These are phyloP conservation scores for Fissipunctia ypsillon DNA, from an alignment of 2,888 invertebrate species.

Conservation along the genomic window DNA sequence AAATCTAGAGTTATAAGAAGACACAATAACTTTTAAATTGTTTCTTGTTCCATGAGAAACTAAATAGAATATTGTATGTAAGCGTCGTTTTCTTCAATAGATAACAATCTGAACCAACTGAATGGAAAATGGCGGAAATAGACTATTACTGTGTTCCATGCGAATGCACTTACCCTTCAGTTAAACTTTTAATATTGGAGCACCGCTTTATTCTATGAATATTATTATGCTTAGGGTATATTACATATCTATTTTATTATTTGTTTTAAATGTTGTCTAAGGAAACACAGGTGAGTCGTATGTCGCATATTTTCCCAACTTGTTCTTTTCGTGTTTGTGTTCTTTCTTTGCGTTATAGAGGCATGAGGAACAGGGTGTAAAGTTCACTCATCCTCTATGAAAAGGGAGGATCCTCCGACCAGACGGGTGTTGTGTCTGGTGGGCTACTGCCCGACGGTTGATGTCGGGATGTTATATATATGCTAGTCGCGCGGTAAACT, in stretches of 20 bases:
- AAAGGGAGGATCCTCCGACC: too few relatives aligned
- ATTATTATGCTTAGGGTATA: conserved; percentile 20
- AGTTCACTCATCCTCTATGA: too few relatives aligned
- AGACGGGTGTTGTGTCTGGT: too few relatives aligned
- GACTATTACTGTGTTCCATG: conserved; percentile 52
- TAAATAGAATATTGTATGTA: conserved; percentile 22
- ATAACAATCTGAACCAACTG: conserved; percentile 44
- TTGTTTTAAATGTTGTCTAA: too few relatives aligned
- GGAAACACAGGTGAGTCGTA: too few relatives aligned
- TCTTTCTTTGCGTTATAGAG: too few relatives aligned
- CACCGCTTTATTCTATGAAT: conserved; percentile 23
- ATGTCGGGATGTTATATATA: too few relatives aligned
- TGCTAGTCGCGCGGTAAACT: too few relatives aligned
- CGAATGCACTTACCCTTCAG: conserved; percentile 45
- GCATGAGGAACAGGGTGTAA: too few relatives aligned
- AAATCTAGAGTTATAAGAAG: neutral
- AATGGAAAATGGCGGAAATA: conserved; percentile 58
- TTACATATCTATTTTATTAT: neutral
- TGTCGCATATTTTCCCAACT: too few relatives aligned
- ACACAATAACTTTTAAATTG: neutral
- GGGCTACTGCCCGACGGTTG: too few relatives aligned
- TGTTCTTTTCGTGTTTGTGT: too few relatives aligned
- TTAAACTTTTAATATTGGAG: conserved; percentile 23
- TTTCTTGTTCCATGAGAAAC: conserved; percentile 4
- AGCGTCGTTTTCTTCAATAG: conserved; percentile 22